Evolutionary conservation across 2,797 vertebrate genomes (phyloP), one percentile per base, ranked within the genome.

Genomic region (Fundulus diaphanus): DNA sequence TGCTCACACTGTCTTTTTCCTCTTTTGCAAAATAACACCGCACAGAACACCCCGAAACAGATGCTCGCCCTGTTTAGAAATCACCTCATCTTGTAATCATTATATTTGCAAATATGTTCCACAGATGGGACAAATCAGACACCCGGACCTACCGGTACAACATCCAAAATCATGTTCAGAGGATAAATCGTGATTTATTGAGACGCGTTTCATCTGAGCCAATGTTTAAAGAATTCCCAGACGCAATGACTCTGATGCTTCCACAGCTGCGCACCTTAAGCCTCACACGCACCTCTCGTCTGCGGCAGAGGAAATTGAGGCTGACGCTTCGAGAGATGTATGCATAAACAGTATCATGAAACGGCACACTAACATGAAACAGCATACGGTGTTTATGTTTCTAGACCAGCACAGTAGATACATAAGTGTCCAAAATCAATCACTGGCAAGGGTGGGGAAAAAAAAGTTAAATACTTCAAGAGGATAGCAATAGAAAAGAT

Each of bases 231-330:
- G 67, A 70, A 76, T 52, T 80, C 87, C 89, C 86, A 90, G 85
- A 89, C 81, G 83, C 67, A 37, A 44, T 57, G 73, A 63, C 74
- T n/a, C 42, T 22, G 35, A 78, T 56, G 68, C 81, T 75, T 42
- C 81, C 66, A 77, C 90, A 93, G 88, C 90, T 92, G 92, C 74
- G 74, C 87, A 85, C 87, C 90, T 90, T 72, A 70, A 75, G 89
- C 78, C 78, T 37, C 61, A 85, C 82, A 71, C 7, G 70, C 79
- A 88, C 85, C 79, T 82, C 79, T 77, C 56, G 27, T 56, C 29
- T 1, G 1, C 44, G 4, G 9, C 37, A 70, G 70, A 70, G 72
- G 66, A 83, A 88, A 91, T 85, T 29, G 74, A 73, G 33, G 76
- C 40, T 68, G 87, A 83, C 29, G 69, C 78, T 66, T 84, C 8